Evolutionary conservation across 2,113 vertebrate genomes (phyloP), one percentile per base, ranked within the genome.

Genomic region (Desmodus rotundus): DNA sequence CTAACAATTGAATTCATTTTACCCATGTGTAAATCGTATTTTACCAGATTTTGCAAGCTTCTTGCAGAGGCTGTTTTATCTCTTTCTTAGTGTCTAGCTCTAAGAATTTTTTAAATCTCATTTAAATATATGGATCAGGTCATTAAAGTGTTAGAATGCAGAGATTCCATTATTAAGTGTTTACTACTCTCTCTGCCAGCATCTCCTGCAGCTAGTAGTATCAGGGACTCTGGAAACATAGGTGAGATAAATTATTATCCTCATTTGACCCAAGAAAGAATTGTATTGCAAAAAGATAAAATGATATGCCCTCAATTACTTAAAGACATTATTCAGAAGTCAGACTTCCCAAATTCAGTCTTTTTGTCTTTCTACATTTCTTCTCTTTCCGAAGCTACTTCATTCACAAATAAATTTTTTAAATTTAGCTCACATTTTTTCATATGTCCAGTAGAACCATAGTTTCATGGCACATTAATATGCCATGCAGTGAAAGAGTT

Each of bases 1-100:
- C 10, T 74, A 63, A 68, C 13, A 36, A 15, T 17, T 92, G 41
- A 89, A 70, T 67, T 94, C 24, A 61, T 83, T 87, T 61, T 50
- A 77, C 52, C 68, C 45, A 33, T 58, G 3, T 76, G 20, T 94
- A 72, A 94, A 38, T 82, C n/a, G 61, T 78, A 81, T 83, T 91
- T 96, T 86, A 89, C 7, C 36, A 91, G 43, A n/a, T 61, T 43
- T 7, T 83, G 4, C 70, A 93, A 88, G 17, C 65, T 96, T 88
- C 41, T 83, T 80, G 10, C 10, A 94, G 45, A 92, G 82, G 56
- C 80, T 63, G 2, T 88, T 93, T 92, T n/a, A 89, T 65, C 26
- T 76, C 61, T 87, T 84, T 28, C 22, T 85, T 86, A 41, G 26
- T 83, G 61, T 50, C 56, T 65, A 86, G 26, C 20, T 31, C 17